Conservation (phyloP, 1,140 invertebrate genomes). For the Oryctes rhinoceros region DNA sequence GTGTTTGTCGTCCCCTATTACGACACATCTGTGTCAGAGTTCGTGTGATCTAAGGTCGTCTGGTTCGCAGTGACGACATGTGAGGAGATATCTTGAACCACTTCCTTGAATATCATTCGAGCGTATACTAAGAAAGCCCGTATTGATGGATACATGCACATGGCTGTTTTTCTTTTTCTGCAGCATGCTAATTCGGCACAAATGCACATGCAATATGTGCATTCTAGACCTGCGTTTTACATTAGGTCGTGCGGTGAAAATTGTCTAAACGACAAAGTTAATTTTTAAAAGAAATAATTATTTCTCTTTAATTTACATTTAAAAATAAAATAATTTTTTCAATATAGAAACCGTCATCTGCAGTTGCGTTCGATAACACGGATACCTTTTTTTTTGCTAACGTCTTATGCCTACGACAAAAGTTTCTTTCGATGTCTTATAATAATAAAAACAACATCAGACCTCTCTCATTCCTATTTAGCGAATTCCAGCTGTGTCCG, state of each 20-base stretch:
- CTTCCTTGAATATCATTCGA: not conserved
- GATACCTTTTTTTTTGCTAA: not conserved
- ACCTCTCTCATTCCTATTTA: not conserved
- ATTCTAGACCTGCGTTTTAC: too few relatives aligned
- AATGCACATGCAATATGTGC: too few relatives aligned
- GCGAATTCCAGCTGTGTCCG: conserved; percentile 34
- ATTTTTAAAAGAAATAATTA: too few relatives aligned
- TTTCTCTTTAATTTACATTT: too few relatives aligned
- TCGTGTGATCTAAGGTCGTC: conserved; percentile 23
- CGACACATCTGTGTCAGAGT: conserved; percentile 26
- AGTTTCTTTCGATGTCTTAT: not conserved
- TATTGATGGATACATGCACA: too few relatives aligned
- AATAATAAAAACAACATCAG: conserved; percentile 18
- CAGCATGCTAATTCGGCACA: not conserved
- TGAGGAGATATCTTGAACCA: not conserved
- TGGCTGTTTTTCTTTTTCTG: not conserved
- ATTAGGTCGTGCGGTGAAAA: not conserved
- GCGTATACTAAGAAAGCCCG: not conserved
- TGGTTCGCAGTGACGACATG: not conserved
- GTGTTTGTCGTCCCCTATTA: not conserved
- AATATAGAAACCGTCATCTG: not conserved
- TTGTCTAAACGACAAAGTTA: not conserved
- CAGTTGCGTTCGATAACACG: not conserved
- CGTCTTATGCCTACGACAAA: not conserved
- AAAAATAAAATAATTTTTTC: too few relatives aligned